phyloP scores from a whole-genome alignment of 2,888 invertebrate species.

The Pharmacophagus antenor region DNA sequence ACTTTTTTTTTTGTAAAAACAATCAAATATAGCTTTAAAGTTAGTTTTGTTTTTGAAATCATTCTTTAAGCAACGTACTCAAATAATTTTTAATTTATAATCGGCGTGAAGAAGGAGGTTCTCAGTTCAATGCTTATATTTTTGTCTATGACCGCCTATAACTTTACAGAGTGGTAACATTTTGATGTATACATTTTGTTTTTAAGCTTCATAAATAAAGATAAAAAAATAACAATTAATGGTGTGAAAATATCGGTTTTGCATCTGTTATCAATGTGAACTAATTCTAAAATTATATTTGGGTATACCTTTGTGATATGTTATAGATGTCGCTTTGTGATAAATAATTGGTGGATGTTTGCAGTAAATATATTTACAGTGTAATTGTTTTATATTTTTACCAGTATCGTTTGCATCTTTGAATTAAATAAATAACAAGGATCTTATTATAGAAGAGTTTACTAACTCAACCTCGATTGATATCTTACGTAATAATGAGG shows the following conservation, averaged over 20 bases:
- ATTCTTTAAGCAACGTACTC: too few species aligned
- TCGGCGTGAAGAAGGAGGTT: too few species aligned
- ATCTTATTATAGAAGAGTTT: too few species aligned
- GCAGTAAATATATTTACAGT: conserved; percentile 27
- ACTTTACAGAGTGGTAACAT: too few species aligned
- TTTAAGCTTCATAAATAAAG: neutral
- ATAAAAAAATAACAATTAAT: neutral
- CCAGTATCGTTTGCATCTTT: too few species aligned
- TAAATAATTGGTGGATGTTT: conserved; percentile 28
- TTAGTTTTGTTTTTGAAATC: neutral
- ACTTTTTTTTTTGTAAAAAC: neutral
- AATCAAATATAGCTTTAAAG: neutral
- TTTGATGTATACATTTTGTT: too few species aligned
- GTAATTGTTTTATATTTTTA: conserved; percentile 7
- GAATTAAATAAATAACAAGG: too few species aligned
- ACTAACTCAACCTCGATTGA: too few species aligned
- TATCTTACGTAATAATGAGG: too few species aligned
- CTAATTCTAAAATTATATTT: neutral
- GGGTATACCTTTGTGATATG: conserved; percentile 26
- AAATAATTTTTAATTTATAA: neutral
- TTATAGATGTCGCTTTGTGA: conserved; percentile 32
- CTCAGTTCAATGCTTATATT: too few species aligned
- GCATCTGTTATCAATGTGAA: neutral
- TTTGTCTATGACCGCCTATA: too few species aligned
- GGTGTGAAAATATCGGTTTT: too few species aligned